These are phyloP conservation scores for Mesochorus sp. DNA, from an alignment of 2,888 invertebrate species.

Conservation along the genomic window DNA sequence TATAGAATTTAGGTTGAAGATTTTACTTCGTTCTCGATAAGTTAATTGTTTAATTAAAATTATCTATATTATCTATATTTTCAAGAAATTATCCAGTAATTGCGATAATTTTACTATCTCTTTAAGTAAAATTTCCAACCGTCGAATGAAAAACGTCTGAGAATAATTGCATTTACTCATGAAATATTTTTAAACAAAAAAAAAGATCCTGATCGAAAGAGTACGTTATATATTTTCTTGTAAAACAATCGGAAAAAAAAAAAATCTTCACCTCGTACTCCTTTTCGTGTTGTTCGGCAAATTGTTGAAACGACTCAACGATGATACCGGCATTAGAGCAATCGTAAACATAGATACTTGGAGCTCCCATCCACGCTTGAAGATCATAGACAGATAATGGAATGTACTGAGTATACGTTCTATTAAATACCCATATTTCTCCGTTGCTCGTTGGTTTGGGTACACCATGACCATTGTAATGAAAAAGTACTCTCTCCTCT, in stretches of 20 bases:
- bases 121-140: no score
- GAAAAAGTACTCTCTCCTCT: slow-evolving; percentile 98
- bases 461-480: slow-evolving; percentile 99
- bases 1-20: no score
- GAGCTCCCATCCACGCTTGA: slow-evolving; percentile 99
- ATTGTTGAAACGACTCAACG: slow-evolving; percentile 93
- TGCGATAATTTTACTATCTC: no score
- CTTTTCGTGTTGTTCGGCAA: slow-evolving; percentile 94
- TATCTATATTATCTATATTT: no score
- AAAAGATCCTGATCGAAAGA: no score
- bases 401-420: slow-evolving; percentile 99
- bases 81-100: no score
- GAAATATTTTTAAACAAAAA: no score
- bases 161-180: no score
- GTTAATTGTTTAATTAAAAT: no score
- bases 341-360: slow-evolving; percentile 99
- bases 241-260: background rate
- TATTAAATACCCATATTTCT: slow-evolving; percentile 99
- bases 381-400: slow-evolving; percentile 99
- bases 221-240: no score
- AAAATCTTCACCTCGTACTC: slow-evolving; percentile 86
- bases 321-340: slow-evolving; percentile 99
- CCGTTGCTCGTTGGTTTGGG: slow-evolving; percentile 99
- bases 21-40: no score
- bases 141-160: no score